Evolutionary conservation across 2,888 invertebrate species (phyloP), one percentile per base, ranked within the genome.

Genomic region (Hydrotaea cyrtoneurina): DNA sequence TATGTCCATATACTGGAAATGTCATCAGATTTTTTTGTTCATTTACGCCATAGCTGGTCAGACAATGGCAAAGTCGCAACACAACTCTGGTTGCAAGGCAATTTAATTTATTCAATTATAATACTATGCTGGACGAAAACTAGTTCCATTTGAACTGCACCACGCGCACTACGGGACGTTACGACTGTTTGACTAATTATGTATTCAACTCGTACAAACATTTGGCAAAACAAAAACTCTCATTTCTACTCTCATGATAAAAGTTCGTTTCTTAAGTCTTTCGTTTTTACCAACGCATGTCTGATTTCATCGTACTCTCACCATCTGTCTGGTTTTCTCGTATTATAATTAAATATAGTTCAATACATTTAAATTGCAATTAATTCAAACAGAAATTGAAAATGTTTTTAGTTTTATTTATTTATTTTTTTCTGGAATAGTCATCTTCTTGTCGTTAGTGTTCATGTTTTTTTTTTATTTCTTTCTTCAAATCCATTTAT

Each of bases 181-280:
- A n/a, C n/a, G n/a, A n/a, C n/a, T n/a, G n/a, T n/a, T n/a, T n/a
- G n/a, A n/a, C n/a, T n/a, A n/a, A n/a, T n/a, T n/a, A n/a, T n/a
- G n/a, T n/a, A n/a, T n/a, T n/a, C n/a, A n/a, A n/a, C n/a, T n/a
- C n/a, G n/a, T n/a, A n/a, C n/a, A n/a, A n/a, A n/a, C n/a, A n/a
- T n/a, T n/a, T n/a, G 2, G 31, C 31, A 31, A 31, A 31, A 4
- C 2, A 31, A 4, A 31, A 7, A 50, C 1, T n/a, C 50, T 39
- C 11, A 4, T 1, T 13, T 39, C 11, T 39, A 10, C 39, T 39
- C 7, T 3, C 39, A 8, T 39, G 1, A 31, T 11, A 43, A 13
- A 39, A 66, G 66, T 66, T 66, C 5, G 66, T 66, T 8, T 66
- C 66, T 66, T 66, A 66, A 66, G 43, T 66, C 66, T 66, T 66